Evolutionary conservation across 2,888 invertebrate species (phyloP).

Genomic region (Trachelus stipa): DNA sequence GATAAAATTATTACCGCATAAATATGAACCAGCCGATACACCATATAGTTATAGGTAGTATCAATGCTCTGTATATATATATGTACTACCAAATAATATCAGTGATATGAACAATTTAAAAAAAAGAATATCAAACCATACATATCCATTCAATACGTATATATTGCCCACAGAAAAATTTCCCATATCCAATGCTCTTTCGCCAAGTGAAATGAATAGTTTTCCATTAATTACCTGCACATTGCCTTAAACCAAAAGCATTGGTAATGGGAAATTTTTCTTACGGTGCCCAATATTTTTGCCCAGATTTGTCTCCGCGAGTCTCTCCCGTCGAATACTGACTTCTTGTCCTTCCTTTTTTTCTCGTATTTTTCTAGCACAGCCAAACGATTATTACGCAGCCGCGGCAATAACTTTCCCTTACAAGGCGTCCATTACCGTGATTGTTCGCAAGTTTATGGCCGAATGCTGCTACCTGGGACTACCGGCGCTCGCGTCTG

Average conservation of each 20-base stretch:
- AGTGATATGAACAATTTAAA: too few species aligned
- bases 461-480: slow-evolving; percentile 33
- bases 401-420: slow-evolving; percentile 53
- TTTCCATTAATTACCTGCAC: too few species aligned
- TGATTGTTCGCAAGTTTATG: slow-evolving; percentile 54
- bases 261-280: too few species aligned
- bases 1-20: slow-evolving; percentile 1
- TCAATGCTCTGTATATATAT: background rate
- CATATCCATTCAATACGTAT: too few species aligned
- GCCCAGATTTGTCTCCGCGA: slow-evolving; percentile 27
- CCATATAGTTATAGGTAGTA: background rate
- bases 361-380: slow-evolving; percentile 26
- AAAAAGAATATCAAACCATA: too few species aligned
- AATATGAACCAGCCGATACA: background rate
- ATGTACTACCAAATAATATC: too few species aligned
- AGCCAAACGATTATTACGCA: slow-evolving; percentile 48
- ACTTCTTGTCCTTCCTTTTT: slow-evolving; percentile 16
- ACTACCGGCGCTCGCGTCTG: background rate
- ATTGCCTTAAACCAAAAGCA: too few species aligned
- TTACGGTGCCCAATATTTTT: background rate
- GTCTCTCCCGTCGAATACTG: slow-evolving; percentile 15
- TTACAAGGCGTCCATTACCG: slow-evolving; percentile 55
- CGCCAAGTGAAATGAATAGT: too few species aligned
- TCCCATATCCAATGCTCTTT: too few species aligned
- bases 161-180: too few species aligned